Percentiles rank a stretch among this genome's conserved stretches.
Conservation (phyloP, 2,888 invertebrate species). For the Andrena bicolor region DNA sequence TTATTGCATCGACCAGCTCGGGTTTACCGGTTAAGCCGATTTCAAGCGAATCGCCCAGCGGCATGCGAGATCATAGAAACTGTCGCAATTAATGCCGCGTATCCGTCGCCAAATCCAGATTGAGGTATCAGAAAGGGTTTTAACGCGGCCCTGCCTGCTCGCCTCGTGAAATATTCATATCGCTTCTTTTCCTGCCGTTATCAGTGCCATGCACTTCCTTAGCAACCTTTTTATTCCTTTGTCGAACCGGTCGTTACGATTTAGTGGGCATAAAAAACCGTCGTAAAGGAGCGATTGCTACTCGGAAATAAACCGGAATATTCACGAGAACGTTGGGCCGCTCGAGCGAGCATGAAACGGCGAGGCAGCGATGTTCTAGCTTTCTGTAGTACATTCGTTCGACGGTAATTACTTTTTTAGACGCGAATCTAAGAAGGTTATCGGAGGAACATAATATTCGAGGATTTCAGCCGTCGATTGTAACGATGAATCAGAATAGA, state of each 20-base stretch:
- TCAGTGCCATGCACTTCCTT: conserved; percentile 12
- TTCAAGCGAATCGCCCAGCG: not conserved
- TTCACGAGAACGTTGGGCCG: conserved; percentile 30
- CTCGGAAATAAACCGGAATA: conserved; percentile 39
- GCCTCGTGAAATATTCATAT: conserved; percentile 50
- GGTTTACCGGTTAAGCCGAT: conserved; percentile 40
- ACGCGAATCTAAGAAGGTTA: not conserved
- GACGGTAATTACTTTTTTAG: not conserved
- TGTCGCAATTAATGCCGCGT: conserved; percentile 29
- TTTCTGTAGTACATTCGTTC: not conserved
- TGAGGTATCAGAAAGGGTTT: conserved; percentile 3
- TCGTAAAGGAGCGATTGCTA: conserved; percentile 39
- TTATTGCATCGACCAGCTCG: conserved; percentile 25
- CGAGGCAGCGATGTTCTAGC: not conserved
- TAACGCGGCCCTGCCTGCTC: conserved; percentile 4
- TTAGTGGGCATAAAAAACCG: conserved; percentile 43
- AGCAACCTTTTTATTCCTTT: conserved; percentile 28
- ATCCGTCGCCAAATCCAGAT: not conserved
- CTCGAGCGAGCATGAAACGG: conserved; percentile 15
- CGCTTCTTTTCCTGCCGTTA: conserved; percentile 20
- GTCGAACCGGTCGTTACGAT: conserved; percentile 40
- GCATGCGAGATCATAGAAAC: conserved; percentile 11
- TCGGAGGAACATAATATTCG: too few species aligned
- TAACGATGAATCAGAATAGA: not conserved
- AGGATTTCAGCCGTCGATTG: not conserved